These are phyloP conservation scores for Condylura cristata DNA, from an alignment of 2,113 vertebrate species.

Conservation along the genomic window DNA sequence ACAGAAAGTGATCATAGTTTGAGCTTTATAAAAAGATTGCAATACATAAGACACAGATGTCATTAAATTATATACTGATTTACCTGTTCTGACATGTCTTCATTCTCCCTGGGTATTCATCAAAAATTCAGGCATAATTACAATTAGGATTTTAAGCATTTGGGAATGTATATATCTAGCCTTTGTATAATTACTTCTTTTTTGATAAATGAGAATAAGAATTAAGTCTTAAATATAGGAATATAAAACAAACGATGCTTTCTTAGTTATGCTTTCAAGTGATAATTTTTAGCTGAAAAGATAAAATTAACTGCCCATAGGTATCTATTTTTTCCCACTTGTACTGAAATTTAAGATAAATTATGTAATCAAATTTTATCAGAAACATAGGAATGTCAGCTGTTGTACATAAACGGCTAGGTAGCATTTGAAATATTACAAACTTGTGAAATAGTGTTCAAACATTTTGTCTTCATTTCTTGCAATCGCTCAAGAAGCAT, in stretches of 20 bases:
- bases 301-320: conserved; percentile 18
- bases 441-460: not conserved
- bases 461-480: not conserved
- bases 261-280: not conserved
- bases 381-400: not conserved
- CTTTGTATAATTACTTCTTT: conserved; percentile 44
- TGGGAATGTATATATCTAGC: not conserved
- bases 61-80: conserved; percentile 30
- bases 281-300: conserved; percentile 12
- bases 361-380: conserved; percentile 10
- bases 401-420: conserved; percentile 18
- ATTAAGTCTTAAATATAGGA: not conserved
- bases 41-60: conserved; percentile 29
- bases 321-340: not conserved
- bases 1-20: conserved; percentile 50
- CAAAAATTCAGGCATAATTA: conserved; percentile 30
- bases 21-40: conserved; percentile 32
- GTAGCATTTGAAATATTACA: conserved; percentile 3
- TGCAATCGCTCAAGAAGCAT: not conserved
- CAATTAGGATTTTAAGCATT: conserved; percentile 58
- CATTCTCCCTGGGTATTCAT: conserved; percentile 39
- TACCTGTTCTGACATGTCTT: conserved; percentile 63
- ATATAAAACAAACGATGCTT: conserved; percentile 35
- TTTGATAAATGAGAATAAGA: conserved; percentile 9
- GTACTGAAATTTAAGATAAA: conserved; percentile 38